phyloP scores from a whole-genome alignment of 2,113 vertebrate species.

The Telmatochromis sp. region DNA sequence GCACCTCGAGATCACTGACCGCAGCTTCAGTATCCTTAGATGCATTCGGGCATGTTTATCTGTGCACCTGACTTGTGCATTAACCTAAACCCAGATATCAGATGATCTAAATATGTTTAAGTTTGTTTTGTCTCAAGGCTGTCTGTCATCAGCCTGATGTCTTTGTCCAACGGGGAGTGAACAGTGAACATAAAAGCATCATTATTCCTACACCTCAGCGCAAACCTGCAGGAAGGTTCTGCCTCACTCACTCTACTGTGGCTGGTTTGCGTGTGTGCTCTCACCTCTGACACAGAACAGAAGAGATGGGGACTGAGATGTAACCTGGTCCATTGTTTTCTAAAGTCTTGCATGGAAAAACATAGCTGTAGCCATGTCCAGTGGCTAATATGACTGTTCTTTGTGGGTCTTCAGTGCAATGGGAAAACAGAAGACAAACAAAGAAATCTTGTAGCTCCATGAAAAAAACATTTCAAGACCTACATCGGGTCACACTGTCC shows the following conservation, averaged over 20 bases:
- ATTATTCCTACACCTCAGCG: background rate
- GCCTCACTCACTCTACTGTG: background rate
- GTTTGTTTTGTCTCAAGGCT: background rate
- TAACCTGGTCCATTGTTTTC: background rate
- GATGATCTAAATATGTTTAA: background rate
- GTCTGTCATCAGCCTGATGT: background rate
- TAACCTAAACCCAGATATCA: background rate
- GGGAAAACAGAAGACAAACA: background rate
- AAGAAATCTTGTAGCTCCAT: background rate
- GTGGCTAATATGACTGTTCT: background rate
- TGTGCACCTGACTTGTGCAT: background rate
- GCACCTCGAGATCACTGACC: slow-evolving; percentile 77
- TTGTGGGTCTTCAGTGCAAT: background rate
- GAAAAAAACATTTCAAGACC: background rate
- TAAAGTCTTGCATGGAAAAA: background rate
- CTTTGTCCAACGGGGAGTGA: background rate
- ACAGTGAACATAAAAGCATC: background rate
- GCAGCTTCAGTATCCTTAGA: slow-evolving; percentile 76
- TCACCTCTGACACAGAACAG: background rate
- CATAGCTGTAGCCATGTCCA: background rate
- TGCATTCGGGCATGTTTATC: background rate
- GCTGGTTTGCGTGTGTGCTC: background rate
- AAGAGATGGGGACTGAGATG: background rate
- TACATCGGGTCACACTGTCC: background rate
- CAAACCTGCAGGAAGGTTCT: background rate